A percentile compares a stretch with the other conserved stretches of the same genome.
These are phyloP conservation scores for Thripadectes ignobilis DNA, from an alignment of 2,797 vertebrate species.

Conservation along the genomic window DNA sequence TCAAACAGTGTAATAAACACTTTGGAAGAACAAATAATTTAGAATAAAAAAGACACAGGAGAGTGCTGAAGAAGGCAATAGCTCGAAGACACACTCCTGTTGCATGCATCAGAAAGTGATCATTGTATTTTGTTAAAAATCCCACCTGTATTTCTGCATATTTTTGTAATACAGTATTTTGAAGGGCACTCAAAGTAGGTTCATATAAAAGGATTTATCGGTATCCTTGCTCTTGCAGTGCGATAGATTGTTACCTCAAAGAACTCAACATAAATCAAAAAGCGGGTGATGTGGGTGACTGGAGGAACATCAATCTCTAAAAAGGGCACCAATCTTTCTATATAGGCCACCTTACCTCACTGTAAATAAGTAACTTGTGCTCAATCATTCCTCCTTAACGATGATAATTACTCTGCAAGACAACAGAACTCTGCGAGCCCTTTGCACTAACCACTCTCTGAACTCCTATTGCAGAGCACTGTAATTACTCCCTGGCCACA, in stretches of 20 bases:
- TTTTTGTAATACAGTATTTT: background rate
- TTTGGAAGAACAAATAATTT: background rate
- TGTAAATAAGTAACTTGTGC: background rate
- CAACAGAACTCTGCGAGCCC: background rate
- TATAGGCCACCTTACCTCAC: background rate
- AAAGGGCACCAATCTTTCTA: background rate
- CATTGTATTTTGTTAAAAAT: background rate
- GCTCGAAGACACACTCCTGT: background rate
- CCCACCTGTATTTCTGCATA: background rate
- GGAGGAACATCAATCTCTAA: background rate
- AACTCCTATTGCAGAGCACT: conserved; percentile 12
- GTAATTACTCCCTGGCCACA: conserved; percentile 45
- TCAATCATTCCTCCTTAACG: background rate
- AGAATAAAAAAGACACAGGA: background rate
- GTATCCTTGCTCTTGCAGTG: background rate
- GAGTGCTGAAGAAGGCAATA: background rate
- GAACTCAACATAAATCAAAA: background rate
- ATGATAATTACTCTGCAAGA: conserved; percentile 1
- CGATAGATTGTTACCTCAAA: background rate
- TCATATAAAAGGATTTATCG: background rate
- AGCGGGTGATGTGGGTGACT: background rate
- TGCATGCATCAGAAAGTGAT: background rate
- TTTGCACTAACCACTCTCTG: conserved; percentile 42
- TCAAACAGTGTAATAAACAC: background rate
- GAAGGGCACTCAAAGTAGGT: background rate